Conservation (phyloP, 2,888 invertebrate species). For the Lithophane socia region DNA sequence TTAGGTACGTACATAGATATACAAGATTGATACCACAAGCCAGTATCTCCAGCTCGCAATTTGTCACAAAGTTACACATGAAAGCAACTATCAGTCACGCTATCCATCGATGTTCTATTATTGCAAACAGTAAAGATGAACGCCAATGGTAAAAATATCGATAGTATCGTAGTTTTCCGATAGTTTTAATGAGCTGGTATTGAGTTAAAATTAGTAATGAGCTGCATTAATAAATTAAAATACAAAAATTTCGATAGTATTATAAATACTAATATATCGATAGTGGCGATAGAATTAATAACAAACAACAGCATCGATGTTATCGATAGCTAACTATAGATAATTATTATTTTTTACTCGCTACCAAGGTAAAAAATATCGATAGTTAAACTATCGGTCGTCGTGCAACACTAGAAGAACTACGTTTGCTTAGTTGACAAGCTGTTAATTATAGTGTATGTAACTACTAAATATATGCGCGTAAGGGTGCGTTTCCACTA, state of each 20-base stretch:
- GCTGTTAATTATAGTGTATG: slow-evolving; percentile 29
- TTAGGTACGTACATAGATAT: neutral
- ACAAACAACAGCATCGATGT: too few relatives aligned
- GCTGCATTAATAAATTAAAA: neutral
- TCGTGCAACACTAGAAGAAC: slow-evolving; percentile 1
- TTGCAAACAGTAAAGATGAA: slow-evolving; percentile 20
- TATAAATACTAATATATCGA: neutral
- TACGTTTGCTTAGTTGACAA: slow-evolving; percentile 9
- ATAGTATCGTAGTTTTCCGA: neutral
- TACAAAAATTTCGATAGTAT: neutral
- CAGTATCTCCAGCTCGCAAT: slow-evolving; percentile 36
- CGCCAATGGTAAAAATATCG: neutral
- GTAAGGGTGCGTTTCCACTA: neutral
- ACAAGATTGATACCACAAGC: slow-evolving; percentile 38
- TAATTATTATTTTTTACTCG: neutral
- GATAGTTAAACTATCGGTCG: neutral
- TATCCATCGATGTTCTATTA: slow-evolving; percentile 13
- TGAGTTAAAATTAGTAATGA: neutral
- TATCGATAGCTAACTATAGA: neutral
- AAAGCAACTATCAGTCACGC: slow-evolving; percentile 44
- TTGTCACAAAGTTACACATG: slow-evolving; percentile 49
- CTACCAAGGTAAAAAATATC: neutral
- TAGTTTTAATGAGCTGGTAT: neutral
- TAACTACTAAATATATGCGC: too few relatives aligned
- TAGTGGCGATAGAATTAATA: neutral